Percentiles rank a stretch among this genome's conserved stretches.
Conservation (phyloP, 2,797 vertebrate genomes). For the Pampus argenteus region DNA sequence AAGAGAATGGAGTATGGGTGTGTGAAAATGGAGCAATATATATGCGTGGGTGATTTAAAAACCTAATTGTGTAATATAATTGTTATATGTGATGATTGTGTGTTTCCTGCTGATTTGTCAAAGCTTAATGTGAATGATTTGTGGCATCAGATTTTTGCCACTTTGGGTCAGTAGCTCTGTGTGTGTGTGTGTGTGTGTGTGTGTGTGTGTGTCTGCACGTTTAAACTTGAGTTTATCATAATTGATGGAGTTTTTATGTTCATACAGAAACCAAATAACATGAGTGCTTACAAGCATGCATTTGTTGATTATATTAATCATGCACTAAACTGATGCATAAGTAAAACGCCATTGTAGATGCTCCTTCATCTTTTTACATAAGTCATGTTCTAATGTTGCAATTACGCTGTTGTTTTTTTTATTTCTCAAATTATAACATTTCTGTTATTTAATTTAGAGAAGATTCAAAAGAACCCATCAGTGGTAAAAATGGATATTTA, state of each 20-base stretch:
- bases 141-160: neutral
- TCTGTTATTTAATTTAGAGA: neutral
- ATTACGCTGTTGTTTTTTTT: neutral
- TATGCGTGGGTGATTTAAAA: slow-evolving; percentile 29
- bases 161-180: neutral
- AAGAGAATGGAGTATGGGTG: slow-evolving; percentile 52
- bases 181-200: neutral
- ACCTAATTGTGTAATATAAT: neutral
- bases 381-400: neutral
- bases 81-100: neutral
- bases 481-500: neutral
- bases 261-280: slow-evolving; percentile 6
- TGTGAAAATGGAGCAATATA: slow-evolving; percentile 56
- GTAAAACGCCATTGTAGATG: slow-evolving; percentile 1
- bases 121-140: slow-evolving; percentile 15
- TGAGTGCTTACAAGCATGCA: neutral
- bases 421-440: neutral
- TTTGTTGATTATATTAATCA: slow-evolving; percentile 26
- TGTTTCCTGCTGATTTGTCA: slow-evolving; percentile 3
- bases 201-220: neutral
- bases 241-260: neutral
- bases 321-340: slow-evolving; percentile 16
- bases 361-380: neutral
- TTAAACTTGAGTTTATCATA: neutral
- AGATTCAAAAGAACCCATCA: neutral